Base-by-base conservation (phyloP, 2,888 invertebrate genomes). In the Meiosimyza platycephala region DNA sequence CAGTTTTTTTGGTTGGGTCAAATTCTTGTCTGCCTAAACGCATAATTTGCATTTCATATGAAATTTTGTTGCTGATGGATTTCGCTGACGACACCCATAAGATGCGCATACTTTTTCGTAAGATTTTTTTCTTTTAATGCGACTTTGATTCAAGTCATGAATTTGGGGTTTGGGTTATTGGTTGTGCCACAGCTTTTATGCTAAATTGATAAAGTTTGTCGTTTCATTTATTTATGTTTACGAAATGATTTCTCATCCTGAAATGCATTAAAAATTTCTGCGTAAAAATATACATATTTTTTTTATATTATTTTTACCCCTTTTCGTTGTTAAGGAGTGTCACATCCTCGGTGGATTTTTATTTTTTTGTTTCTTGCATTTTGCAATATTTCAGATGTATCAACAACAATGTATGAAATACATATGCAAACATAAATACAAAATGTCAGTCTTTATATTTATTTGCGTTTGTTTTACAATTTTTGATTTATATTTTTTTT, bases 11-110 rank as follows among this genome's bases (percentile, higher is more conserved):
- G 28, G 6, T 18, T 57, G 12, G 22, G 11, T 28, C 6, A 7
- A 7, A 5, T 3, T 33, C 40, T 62, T 28, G 33, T 15, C 73
- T 70, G 60, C 69, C 71, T 74, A 71, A 71, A 71, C 67, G 71
- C 73, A 73, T 73, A 71, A 70, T 73, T 73, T 73, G 71, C 71
- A 73, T 66, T 73, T 70, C 72, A 22, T n/a, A 40, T 12, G 62
- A 72, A 72, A 18, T 6, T 60, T 33, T 15, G 28, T 40, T 52
- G 40, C 15, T 51, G 4, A 16, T 52, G 40, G 40, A 9, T 9
- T 40, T 40, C 40, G 40, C 7, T 2, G 40, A 7, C 40, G 6
- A 40, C 40, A 40, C 40, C 40, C 40, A 40, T 40, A 40, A 40
- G 9, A 9, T 9, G 40, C 40, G 40, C 40, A 40, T 7, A 40